Evolutionary conservation across 2,113 vertebrate species (phyloP).

Genomic region (Sterna hirundo): DNA sequence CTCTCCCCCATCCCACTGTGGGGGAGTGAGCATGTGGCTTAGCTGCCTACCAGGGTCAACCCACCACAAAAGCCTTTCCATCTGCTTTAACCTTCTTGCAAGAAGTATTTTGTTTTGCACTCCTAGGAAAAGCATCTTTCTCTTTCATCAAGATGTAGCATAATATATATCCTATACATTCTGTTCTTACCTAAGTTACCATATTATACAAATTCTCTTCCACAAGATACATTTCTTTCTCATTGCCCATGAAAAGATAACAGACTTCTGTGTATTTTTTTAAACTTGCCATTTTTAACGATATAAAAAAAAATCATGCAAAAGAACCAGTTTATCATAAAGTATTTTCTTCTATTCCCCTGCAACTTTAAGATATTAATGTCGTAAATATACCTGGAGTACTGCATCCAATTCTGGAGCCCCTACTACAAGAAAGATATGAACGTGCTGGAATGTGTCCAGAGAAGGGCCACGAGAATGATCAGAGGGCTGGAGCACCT

Average conservation of each 20-base stretch:
- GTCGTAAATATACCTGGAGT: not conserved
- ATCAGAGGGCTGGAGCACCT: no score
- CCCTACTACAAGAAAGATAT: no score
- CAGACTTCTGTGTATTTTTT: not conserved
- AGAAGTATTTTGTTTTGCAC: not conserved
- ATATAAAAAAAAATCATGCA: not conserved
- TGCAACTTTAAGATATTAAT: not conserved
- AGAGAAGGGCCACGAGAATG: no score
- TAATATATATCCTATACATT: not conserved
- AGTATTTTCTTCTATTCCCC: not conserved
- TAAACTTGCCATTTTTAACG: not conserved
- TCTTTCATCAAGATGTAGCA: not conserved
- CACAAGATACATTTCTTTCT: not conserved
- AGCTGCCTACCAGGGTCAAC: not conserved
- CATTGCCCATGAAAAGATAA: not conserved
- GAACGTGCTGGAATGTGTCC: no score
- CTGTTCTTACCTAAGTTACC: not conserved
- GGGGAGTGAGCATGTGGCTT: not conserved
- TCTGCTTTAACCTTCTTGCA: not conserved
- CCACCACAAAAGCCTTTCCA: not conserved
- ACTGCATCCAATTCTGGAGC: no score
- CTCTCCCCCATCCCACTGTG: not conserved
- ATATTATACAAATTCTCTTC: not conserved
- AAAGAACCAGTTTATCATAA: not conserved
- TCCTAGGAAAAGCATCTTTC: not conserved